These are phyloP conservation scores for Procavia capensis DNA, from an alignment of 2,113 vertebrate genomes.

Conservation along the genomic window DNA sequence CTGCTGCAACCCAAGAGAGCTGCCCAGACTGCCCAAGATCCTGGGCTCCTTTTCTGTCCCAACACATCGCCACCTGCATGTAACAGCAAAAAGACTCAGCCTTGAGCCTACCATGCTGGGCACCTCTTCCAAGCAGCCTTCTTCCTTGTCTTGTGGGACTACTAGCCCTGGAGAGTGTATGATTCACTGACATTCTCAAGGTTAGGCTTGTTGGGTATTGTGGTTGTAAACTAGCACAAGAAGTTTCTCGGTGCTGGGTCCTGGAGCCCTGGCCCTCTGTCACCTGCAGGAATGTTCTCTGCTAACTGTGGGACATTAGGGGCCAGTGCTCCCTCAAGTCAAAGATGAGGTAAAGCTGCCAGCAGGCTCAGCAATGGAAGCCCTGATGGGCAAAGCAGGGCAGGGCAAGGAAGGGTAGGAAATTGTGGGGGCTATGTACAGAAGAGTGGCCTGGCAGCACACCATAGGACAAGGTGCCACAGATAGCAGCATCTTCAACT, in stretches of 20 bases:
- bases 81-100: background rate
- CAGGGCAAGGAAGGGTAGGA: too few species aligned
- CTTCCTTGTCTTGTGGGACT: background rate
- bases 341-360: conserved; percentile 13
- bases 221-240: conserved; percentile 61
- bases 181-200: conserved; percentile 57
- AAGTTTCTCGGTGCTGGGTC: conserved; percentile 50
- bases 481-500: background rate
- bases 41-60: background rate
- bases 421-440: background rate
- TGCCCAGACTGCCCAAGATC: background rate
- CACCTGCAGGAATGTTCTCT: conserved; percentile 37
- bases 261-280: background rate
- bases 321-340: background rate
- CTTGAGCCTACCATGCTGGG: background rate
- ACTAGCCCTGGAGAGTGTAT: background rate
- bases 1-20: rapidly evolving
- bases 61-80: background rate
- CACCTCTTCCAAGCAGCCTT: background rate
- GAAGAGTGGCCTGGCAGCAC: background rate
- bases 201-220: background rate
- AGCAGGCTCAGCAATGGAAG: background rate
- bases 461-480: background rate
- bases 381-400: background rate
- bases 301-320: background rate